A percentile compares a stretch with the other conserved stretches of the same genome.
Evolutionary conservation across 2,797 vertebrate species (phyloP).

Genomic region (Carduelis carduelis): DNA sequence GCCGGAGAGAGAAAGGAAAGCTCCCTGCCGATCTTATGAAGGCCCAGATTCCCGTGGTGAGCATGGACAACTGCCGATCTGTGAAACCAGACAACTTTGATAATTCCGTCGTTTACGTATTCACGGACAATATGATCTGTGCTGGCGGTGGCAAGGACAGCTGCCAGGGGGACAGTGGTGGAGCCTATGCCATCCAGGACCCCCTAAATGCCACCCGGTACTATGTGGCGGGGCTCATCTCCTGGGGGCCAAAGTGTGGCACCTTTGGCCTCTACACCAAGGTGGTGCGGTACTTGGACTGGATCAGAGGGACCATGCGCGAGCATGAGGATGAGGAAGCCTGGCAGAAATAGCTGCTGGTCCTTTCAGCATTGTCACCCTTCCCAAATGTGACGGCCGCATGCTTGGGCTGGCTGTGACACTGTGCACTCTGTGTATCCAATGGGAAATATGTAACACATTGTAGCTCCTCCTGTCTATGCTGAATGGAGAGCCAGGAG

Average conservation of each 20-base stretch:
- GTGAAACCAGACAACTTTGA: not conserved
- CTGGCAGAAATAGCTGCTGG: not conserved
- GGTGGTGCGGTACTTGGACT: constrained; percentile 85
- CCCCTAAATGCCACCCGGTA: constrained; percentile 29
- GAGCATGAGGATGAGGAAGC: not conserved
- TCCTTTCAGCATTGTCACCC: not conserved
- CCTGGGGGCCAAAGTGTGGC: constrained; percentile 85
- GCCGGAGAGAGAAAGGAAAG: not conserved
- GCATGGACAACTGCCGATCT: constrained; percentile 55
- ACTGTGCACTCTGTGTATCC: not conserved
- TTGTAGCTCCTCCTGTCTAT: not conserved
- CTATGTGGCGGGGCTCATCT: constrained; percentile 82
- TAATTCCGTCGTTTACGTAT: not conserved
- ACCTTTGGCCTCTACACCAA: constrained; percentile 85
- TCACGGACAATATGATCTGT: constrained; percentile 92
- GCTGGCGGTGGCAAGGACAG: constrained; percentile 83
- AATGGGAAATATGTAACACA: not conserved
- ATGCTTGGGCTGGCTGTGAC: not conserved
- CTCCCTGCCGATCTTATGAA: constrained; percentile 38
- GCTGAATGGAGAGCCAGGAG: not conserved
- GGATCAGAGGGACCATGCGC: constrained; percentile 84
- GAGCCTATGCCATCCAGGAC: constrained; percentile 76
- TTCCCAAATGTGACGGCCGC: not conserved
- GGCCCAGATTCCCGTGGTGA: constrained; percentile 64
- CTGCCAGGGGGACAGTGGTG: constrained; percentile 86